Base-by-base conservation (phyloP, 2,888 invertebrate genomes). In the Monochamus alternatus region DNA sequence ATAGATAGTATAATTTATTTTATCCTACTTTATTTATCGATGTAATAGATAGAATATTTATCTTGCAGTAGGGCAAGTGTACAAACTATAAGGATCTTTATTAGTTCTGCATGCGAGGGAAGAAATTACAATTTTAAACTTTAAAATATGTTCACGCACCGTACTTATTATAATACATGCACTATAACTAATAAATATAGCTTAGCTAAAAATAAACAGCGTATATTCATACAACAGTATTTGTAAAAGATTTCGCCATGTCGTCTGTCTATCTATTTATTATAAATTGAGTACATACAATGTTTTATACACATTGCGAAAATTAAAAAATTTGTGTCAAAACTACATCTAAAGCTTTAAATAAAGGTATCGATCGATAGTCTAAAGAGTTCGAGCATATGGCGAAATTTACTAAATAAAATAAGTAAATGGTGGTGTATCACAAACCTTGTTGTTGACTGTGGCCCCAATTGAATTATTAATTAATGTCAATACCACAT, bases 111-210 rank as follows among this genome's bases (percentile, higher is more conserved):
- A 58, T 38, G 69, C 7, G 60, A 38, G 64, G 59, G 65, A 31
- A 43, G 22, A 52, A 47, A 22, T 59, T 52, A 30, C 65, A 67
- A 70, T 63, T 70, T 73, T 74, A 75, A 78, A 75, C 59, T 67
- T 75, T 80, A 65, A n/a, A 78, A 74, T 55, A 77, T 80, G 75
- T 81, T 80, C 63, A 75, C 70, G 81, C 81, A 81, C 81, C 80
- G 76, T 81, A 81, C 77, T 79, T 78, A 78, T 78, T 76, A 58
- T 71, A 74, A 75, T 67, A 75, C 78, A 62, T 73, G 78, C 79
- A 79, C 79, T 79, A 73, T 75, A 75, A 79, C 70, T 74, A 70
- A 78, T 79, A 77, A 77, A 71, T 78, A 79, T 81, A 81, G 81
- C 80, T 81, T 82, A 81, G 81, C 81, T 81, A 76, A 77, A 22